Evolutionary conservation across 2,888 invertebrate species (phyloP).

Genomic region (Ichneumoninae sp.): DNA sequence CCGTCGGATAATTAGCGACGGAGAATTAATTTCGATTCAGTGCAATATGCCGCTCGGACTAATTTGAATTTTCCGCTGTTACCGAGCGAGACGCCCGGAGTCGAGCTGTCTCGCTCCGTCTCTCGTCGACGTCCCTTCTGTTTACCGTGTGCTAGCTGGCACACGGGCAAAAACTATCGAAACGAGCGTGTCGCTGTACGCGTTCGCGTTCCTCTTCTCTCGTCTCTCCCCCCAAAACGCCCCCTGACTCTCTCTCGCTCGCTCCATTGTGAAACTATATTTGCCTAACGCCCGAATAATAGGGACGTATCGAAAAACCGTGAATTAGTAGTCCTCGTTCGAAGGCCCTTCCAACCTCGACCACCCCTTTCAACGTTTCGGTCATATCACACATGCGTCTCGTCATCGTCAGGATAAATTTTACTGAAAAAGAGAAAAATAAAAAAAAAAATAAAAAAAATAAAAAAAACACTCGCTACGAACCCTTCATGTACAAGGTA

Average conservation of each 20-base stretch:
- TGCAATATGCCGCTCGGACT: slow-evolving; percentile 82
- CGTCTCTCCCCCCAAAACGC: background rate
- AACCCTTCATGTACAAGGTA: background rate
- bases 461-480: background rate
- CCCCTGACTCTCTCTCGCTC: background rate
- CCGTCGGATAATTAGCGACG: slow-evolving; percentile 80
- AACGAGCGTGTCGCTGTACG: slow-evolving; percentile 65
- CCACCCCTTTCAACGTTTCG: slow-evolving; percentile 33
- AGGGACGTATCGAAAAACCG: slow-evolving; percentile 73
- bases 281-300: slow-evolving; percentile 84
- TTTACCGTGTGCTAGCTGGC: slow-evolving; percentile 57
- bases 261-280: slow-evolving; percentile 69
- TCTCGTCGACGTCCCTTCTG: slow-evolving; percentile 74
- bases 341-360: slow-evolving; percentile 50
- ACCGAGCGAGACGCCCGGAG: slow-evolving; percentile 41
- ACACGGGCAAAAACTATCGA: slow-evolving; percentile 59
- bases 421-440: slow-evolving; percentile 1
- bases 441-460: background rate
- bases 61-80: slow-evolving; percentile 82
- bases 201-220: slow-evolving; percentile 38
- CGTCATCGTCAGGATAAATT: slow-evolving; percentile 7
- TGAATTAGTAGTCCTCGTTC: slow-evolving; percentile 58
- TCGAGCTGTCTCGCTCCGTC: slow-evolving; percentile 38
- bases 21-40: slow-evolving; percentile 83
- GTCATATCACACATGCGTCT: slow-evolving; percentile 22